phyloP scores from a whole-genome alignment of 2,888 invertebrate species.

The Monoplex corrugatus region DNA sequence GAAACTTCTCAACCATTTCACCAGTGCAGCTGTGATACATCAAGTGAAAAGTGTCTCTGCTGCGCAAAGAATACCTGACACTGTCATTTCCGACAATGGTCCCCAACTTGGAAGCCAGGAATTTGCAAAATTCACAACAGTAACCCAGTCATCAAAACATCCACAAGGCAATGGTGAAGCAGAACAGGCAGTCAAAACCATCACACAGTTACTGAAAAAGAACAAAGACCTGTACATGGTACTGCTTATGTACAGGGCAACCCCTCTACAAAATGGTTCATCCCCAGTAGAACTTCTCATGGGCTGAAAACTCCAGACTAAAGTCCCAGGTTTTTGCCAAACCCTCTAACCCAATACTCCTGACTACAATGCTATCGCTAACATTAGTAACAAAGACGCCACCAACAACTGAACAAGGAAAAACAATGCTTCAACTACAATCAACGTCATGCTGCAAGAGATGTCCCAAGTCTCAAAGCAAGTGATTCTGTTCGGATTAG shows the following conservation, averaged over 20 bases:
- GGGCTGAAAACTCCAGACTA: slow-evolving; percentile 25
- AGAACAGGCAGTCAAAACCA: not conserved
- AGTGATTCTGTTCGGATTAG: slow-evolving; percentile 18
- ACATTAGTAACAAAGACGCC: too few species aligned
- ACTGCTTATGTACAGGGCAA: slow-evolving; percentile 34
- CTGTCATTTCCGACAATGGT: slow-evolving; percentile 11
- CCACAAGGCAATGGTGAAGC: slow-evolving; percentile 24
- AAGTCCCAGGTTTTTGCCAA: not conserved
- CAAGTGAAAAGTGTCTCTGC: not conserved
- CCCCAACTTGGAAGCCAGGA: not conserved
- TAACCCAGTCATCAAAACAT: not conserved
- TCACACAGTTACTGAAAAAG: slow-evolving; percentile 26
- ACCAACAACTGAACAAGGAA: not conserved
- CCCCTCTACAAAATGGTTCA: not conserved
- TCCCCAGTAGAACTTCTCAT: slow-evolving; percentile 32
- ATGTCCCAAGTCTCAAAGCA: not conserved
- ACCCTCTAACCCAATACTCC: not conserved
- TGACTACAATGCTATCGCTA: not conserved
- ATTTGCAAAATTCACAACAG: not conserved
- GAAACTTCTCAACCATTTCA: too few species aligned
- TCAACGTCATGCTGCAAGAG: not conserved
- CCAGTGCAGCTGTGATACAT: not conserved
- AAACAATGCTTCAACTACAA: not conserved
- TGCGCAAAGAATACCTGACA: slow-evolving; percentile 17
- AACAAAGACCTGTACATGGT: slow-evolving; percentile 31